Evolutionary conservation across 1,140 invertebrate genomes (phyloP).

Genomic region (Camponotus vicinus): DNA sequence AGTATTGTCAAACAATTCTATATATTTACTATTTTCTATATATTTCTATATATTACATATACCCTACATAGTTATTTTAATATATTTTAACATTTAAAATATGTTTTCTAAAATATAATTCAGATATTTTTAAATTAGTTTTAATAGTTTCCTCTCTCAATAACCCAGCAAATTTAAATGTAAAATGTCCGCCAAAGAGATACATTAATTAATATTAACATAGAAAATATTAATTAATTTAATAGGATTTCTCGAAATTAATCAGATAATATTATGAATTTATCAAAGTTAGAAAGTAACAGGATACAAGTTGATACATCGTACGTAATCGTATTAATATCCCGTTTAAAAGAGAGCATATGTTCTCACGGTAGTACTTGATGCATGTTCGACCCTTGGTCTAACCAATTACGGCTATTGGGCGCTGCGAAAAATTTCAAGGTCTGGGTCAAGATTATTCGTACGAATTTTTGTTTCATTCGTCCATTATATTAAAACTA

Average conservation of each 20-base stretch:
- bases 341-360: slow-evolving; percentile 60
- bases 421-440: slow-evolving; percentile 65
- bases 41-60: not conserved
- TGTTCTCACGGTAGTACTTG: slow-evolving; percentile 55
- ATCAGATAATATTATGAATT: not conserved
- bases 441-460: slow-evolving; percentile 4
- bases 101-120: not conserved
- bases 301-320: slow-evolving; percentile 58
- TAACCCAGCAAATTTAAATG: not conserved
- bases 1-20: not conserved
- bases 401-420: slow-evolving; percentile 65
- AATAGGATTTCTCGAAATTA: not conserved
- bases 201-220: not conserved
- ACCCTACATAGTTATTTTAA: not conserved
- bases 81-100: not conserved
- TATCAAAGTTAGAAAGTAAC: slow-evolving; percentile 6
- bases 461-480: slow-evolving; percentile 6
- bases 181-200: not conserved
- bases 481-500: not conserved
- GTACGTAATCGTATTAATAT: slow-evolving; percentile 57
- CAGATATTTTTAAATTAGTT: not conserved
- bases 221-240: not conserved
- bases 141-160: not conserved
- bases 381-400: slow-evolving; percentile 63
- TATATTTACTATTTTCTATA: not conserved